phyloP scores from a whole-genome alignment of 2,113 vertebrate genomes.

The Ceyx melanurus region DNA sequence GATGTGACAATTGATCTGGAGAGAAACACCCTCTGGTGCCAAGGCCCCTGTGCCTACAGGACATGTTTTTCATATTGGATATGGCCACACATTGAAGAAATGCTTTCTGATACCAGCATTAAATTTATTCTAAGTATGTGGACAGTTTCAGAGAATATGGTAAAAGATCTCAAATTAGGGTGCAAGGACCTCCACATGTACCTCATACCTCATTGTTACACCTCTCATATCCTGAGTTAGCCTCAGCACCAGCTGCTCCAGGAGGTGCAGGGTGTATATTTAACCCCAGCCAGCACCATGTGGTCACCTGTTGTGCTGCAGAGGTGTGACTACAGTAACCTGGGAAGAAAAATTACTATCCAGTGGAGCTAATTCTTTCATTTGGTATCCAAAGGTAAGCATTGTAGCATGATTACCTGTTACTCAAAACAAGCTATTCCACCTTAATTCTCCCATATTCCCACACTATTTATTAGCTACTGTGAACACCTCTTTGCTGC shows the following conservation, averaged over 20 bases:
- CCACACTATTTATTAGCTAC: not conserved
- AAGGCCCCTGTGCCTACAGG: not conserved
- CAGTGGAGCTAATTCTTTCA: not conserved
- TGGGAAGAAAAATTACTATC: not conserved
- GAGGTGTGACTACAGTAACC: not conserved
- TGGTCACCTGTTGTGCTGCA: not conserved
- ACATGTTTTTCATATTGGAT: not conserved
- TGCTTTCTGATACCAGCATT: not conserved
- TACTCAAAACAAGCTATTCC: not conserved
- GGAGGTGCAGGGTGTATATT: accelerated
- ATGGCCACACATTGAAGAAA: not conserved
- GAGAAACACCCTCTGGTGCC: not conserved
- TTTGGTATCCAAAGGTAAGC: not conserved
- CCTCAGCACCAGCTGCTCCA: not conserved
- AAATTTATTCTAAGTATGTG: not conserved
- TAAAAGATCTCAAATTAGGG: not conserved
- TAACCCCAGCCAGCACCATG: accelerated
- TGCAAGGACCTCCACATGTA: not conserved
- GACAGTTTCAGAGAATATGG: not conserved
- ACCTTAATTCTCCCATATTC: not conserved
- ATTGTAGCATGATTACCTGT: not conserved
- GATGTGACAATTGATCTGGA: not conserved
- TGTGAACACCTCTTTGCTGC: not conserved
- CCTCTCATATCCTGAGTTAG: not conserved
- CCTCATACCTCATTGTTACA: not conserved